Percentiles rank a stretch among this genome's conserved stretches.
phyloP scores from a whole-genome alignment of 2,113 vertebrate genomes.

The Pedetes capensis region DNA sequence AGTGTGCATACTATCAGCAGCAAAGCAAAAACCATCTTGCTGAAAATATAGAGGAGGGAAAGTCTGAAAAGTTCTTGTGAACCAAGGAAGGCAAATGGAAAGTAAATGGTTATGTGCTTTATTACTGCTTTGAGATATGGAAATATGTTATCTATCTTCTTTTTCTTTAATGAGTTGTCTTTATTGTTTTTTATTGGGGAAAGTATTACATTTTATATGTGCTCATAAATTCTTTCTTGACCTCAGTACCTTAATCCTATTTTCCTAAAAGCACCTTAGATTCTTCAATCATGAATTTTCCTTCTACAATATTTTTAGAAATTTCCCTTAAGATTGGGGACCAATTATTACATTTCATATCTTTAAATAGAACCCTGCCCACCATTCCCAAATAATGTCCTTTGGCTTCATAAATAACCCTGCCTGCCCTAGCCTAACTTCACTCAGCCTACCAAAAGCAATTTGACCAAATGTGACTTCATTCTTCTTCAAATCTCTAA shows the following conservation, averaged over 20 bases:
- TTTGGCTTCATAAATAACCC: not conserved
- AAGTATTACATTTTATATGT: not conserved
- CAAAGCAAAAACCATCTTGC: not conserved
- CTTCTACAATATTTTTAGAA: slow-evolving; percentile 4
- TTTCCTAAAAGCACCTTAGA: not conserved
- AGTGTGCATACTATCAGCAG: not conserved
- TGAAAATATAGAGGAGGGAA: not conserved
- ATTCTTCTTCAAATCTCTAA: slow-evolving; percentile 70
- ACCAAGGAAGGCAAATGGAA: slow-evolving; percentile 7
- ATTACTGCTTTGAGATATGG: slow-evolving; percentile 8
- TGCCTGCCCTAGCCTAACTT: not conserved
- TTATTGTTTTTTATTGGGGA: not conserved
- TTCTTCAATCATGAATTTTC: slow-evolving; percentile 23
- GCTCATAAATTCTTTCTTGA: not conserved
- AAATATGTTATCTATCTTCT: not conserved
- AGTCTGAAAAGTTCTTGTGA: not conserved
- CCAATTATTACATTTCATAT: slow-evolving; percentile 18
- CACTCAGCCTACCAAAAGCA: slow-evolving; percentile 18
- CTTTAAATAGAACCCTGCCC: slow-evolving; percentile 2
- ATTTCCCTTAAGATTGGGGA: not conserved
- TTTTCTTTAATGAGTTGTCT: slow-evolving; percentile 35
- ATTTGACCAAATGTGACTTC: slow-evolving; percentile 38
- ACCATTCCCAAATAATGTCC: slow-evolving; percentile 8
- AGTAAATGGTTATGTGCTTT: not conserved
- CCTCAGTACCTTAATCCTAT: not conserved